Evolutionary conservation across 2,113 vertebrate genomes (phyloP), one percentile per base, ranked within the genome.

Genomic region (Thunnus maccoyii): DNA sequence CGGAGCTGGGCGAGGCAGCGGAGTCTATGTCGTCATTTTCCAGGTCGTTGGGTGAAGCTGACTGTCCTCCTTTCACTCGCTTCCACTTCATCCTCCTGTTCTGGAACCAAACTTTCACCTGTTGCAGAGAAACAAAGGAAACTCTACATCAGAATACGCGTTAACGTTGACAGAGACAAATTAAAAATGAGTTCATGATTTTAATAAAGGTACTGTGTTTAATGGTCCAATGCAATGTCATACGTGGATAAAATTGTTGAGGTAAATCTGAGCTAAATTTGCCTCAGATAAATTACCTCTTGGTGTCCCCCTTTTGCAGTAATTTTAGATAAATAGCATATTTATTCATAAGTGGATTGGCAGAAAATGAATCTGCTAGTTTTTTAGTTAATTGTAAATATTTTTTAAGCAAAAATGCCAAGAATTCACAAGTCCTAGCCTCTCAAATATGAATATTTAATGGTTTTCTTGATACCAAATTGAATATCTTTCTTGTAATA

Each of bases 71-170:
- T 89, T 99, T 99, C 50, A 99, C 97, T 0, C 98, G 94, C 89
- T 99, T 99, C 98, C 98, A 99, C 90, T 99, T 99, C 98, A 99
- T 99, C 86, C 98, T 95, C 91, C 98, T 93, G 95, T 99, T 99
- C 90, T 99, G 98, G 85, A 99, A 99, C 98, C 98, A 99, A 14
- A 99, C 98, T 91, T 99, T 99, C 69, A 99, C 98, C 98, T 99
- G 91, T 3, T 1, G 63, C 15, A 15, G 66, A 57, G 9, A 78
- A 3, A 68, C 6, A 71, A 17, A 75, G 12, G 10, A 54, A 30
- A 58, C 0, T 16, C 2, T 20, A 9, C 25, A 47, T 76, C 46
- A 79, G 22, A 46, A 57, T 18, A 4, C 1, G 9, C 15, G 11
- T 3, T 0, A 7, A 65, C n/a, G 15, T 15, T 4, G 9, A 44